phyloP scores from a whole-genome alignment of 2,888 invertebrate species.

The Agrenia bidenticulata region DNA sequence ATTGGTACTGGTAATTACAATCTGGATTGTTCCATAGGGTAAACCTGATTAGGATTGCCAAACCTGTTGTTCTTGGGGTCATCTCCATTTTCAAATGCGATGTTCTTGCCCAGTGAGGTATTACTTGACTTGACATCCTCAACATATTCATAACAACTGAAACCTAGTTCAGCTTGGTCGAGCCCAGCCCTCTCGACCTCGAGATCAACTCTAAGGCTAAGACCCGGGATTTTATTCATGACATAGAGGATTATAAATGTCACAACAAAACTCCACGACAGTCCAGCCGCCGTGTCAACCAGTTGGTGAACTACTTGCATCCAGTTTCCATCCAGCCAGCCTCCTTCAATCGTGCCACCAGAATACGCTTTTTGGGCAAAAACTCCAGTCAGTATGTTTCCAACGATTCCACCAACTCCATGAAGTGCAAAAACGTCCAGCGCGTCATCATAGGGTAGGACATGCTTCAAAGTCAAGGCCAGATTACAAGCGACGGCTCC shows the following conservation, averaged over 20 bases:
- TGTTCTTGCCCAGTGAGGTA: neutral
- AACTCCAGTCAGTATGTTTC: conserved; percentile 47
- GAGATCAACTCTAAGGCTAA: conserved; percentile 38
- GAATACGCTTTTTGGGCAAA: conserved; percentile 47
- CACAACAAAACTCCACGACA: conserved; percentile 44
- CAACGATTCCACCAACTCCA: conserved; percentile 49
- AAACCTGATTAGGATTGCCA: too few relatives aligned
- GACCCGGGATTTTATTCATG: conserved; percentile 47
- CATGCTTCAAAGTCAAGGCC: conserved; percentile 42
- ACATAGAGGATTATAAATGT: conserved; percentile 40
- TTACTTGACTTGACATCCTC: conserved; percentile 22
- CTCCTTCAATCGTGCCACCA: conserved; percentile 39
- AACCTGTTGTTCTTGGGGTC: too few relatives aligned
- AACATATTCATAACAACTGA: conserved; percentile 46
- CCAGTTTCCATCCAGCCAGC: conserved; percentile 49
- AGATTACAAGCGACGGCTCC: conserved; percentile 45
- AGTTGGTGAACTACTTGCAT: conserved; percentile 47
- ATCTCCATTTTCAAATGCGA: neutral
- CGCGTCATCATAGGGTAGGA: conserved; percentile 45
- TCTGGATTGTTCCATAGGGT: too few relatives aligned
- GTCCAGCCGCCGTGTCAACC: conserved; percentile 43
- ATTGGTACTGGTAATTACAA: too few relatives aligned
- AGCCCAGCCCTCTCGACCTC: conserved; percentile 40
- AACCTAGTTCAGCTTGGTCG: conserved; percentile 46
- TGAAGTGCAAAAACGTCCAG: conserved; percentile 51